Base-by-base conservation (phyloP, 2,797 vertebrate species). In the Epinephelus awoara region DNA sequence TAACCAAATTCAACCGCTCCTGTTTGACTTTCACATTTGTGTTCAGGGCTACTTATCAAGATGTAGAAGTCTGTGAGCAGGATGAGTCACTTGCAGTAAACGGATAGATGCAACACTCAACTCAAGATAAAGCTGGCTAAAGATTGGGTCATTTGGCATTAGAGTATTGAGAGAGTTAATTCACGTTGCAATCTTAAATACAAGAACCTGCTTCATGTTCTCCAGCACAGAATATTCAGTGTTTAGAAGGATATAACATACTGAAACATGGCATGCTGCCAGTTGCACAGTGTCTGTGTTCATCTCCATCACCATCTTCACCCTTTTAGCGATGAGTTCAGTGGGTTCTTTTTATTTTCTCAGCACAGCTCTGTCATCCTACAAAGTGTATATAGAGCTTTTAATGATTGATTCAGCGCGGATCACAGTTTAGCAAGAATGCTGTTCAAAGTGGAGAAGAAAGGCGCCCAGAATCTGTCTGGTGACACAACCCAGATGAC, bases 401-500 rank as follows among this genome's bases (percentile, higher is more conserved):
- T 77, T 75, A 34, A 42, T 57, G 23, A 79, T 71, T 57, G 57
- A 84, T 68, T 75, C 17, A 73, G 61, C 79, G 61, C 63, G 78
- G 72, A 69, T 80, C 68, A 58, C 21, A 62, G 10, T 18, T 67
- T 34, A 50, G 77, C 42, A 38, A 74, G 47, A 77, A 75, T 23
- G 15, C 9, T 71, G n/a, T 67, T 79, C 25, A 71, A 27, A 70
- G 61, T 46, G 9, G 49, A 64, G 38, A 38, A 62, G 46, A 72
- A 74, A 55, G 54, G 3, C 0, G 27, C 49, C 69, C 68, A 85
- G 73, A 80, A 77, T 84, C 58, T 80, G 79, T 82, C 79, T 2
- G 21, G 34, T 83, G 67, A 90, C 64, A 83, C 54, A 86, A 75
- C 55, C 17, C 82, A 85, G 82, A 79, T 54, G 9, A 67, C 76